Base-by-base conservation (phyloP, 1,140 invertebrate species). In the Metopolophium dirhodum region DNA sequence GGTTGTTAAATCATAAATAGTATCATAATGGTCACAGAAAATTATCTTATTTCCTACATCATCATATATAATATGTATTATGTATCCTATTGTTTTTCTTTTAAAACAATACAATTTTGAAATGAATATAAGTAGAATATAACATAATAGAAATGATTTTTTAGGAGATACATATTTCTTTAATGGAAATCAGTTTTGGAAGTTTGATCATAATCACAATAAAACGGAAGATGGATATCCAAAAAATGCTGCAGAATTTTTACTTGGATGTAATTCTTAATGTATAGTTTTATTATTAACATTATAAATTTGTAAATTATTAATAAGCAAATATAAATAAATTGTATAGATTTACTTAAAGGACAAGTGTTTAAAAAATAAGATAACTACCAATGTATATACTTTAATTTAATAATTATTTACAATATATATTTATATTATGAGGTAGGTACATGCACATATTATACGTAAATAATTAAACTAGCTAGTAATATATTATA, bases 241-340 rank as follows among this genome's bases (percentile, higher is more conserved):
- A 83, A 82, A 93, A 51, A 90, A 83, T 90, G 93, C 87, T 90
- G 54, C 93, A 37, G 47, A 83, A 30, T 93, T 91, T 37, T 51
- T 77, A 83, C 26, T 90, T 83, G 89, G 89, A 77, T 90, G 61
- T 51, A 90, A 49, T 45, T 83, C 14, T 20, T 68, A 49, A 51
- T 54, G 11, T 45, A 86, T 47, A 86, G 0, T 30, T n/a, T 85
- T 85, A 35, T 83, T 83, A n/a, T 77, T 18, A n/a, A n/a, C 4
- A n/a, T n/a, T 77, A 77, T 37, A 83, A 37, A 18, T 41, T 41
- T 41, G 41, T 37, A n/a, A 35, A 22, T 82, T 35, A 37, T 22
- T 23, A 82, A 22, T 37, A 9, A 83, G n/a, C 14, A 77, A n/a
- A 35, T 6, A 30, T 30, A 68, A n/a, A 68, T 30, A 30, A 68